Evolutionary conservation across 2,888 invertebrate genomes (phyloP).

Genomic region (Trichacis sp.): DNA sequence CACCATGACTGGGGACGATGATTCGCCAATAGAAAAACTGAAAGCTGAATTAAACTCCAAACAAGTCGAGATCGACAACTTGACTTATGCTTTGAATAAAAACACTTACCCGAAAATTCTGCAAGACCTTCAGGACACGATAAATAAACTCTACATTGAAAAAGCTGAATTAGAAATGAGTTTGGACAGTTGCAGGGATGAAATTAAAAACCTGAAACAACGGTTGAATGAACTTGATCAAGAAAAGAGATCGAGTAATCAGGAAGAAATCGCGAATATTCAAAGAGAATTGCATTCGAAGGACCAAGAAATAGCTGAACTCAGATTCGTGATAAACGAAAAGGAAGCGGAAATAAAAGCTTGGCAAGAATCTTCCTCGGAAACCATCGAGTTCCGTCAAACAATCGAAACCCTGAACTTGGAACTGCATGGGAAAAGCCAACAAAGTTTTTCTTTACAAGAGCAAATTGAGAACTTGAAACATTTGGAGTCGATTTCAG

Average conservation of each 20-base stretch:
- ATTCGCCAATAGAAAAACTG: constrained; percentile 44
- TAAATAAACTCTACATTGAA: constrained; percentile 57
- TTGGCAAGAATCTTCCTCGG: constrained; percentile 48
- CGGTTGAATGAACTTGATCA: constrained; percentile 33
- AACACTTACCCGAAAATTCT: constrained; percentile 59
- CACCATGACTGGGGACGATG: constrained; percentile 45
- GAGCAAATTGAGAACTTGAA: constrained; percentile 45
- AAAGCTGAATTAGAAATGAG: constrained; percentile 51
- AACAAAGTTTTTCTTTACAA: constrained; percentile 48
- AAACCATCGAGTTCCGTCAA: constrained; percentile 49
- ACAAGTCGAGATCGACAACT: constrained; percentile 79
- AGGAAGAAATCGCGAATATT: constrained; percentile 52
- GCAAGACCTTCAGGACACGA: constrained; percentile 65
- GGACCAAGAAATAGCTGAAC: constrained; percentile 55
- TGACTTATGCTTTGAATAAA: constrained; percentile 76
- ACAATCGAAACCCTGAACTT: constrained; percentile 45
- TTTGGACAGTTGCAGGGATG: constrained; percentile 47
- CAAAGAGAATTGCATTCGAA: constrained; percentile 54
- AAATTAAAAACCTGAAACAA: constrained; percentile 44
- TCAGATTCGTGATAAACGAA: constrained; percentile 50
- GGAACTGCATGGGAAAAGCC: constrained; percentile 52
- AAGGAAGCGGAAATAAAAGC: constrained; percentile 54
- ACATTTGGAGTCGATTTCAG: constrained; percentile 42
- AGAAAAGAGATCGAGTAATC: constrained; percentile 43
- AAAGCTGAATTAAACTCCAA: constrained; percentile 72